Evolutionary conservation across 2,888 invertebrate species (phyloP), one percentile per base, ranked within the genome.

Genomic region (Craniophora ligustri): DNA sequence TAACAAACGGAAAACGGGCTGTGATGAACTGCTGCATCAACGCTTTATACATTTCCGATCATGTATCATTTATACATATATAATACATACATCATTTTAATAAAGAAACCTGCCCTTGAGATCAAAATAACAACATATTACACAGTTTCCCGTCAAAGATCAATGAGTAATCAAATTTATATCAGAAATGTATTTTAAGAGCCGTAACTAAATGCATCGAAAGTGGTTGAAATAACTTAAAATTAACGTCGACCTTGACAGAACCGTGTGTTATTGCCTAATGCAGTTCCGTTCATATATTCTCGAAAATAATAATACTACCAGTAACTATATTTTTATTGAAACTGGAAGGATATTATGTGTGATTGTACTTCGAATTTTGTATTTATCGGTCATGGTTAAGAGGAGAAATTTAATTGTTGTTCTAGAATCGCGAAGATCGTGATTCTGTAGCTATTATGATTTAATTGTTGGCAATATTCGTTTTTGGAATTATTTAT

Each of bases 231-330:
- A 34, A 49, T 16, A 26, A 11, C 18, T 59, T 32, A 21, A 65
- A 62, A 53, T 26, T 46, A 59, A 51, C 15, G 5, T 31, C 18
- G 48, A 54, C 69, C 69, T 71, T 69, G 69, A 54, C 38, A 50
- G 30, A 30, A 45, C 23, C 26, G 23, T 36, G 46, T 14, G 13
- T 23, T 21, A 7, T 53, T 58, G 16, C 36, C 6, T 11, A 59
- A 67, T 45, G 2, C 6, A 16, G 6, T 31, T 15, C 58, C 32
- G 41, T 50, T 38, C 36, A 53, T 48, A 51, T 36, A 55, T 23
- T 21, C 38, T 19, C 54, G 39, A 72, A 56, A 38, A 18, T 8
- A 30, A 46, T 15, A 35, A 45, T 38, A n/a, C n/a, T 40, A 31
- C 13, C 14, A 5, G 38, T 26, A 31, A 26, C 15, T 2, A 11